Base-by-base conservation (phyloP, 2,113 vertebrate species). In the Typhlomys cinereus region DNA sequence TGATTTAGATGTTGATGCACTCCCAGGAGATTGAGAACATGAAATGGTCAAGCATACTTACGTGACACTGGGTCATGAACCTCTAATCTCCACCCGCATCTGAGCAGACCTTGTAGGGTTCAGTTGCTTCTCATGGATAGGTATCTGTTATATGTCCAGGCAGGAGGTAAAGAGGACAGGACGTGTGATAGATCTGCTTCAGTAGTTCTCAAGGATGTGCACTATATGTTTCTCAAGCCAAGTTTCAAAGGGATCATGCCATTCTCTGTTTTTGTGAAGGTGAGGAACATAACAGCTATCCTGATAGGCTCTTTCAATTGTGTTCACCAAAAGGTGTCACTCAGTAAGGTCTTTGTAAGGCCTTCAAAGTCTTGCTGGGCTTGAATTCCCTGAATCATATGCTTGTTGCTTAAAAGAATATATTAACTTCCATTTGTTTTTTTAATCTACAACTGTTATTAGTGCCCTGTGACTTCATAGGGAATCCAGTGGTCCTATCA, bases 81-180 rank as follows among this genome's bases (percentile, higher is more conserved):
- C 8, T 1, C 14, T 17, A 48, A 7, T 11, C 23, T 29, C 4
- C 5, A 29, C 18, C 14, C 20, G 4, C 2, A 7, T 54, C 34
- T 39, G 15, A 76, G 25, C 14, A 93, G 25, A 61, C 27, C n/a
- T 27, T 5, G 6, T 18, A 23, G 27, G 8, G 0, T 14, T 44
- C 6, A 39, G 4, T 46, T 34, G 36, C 50, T 39, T 50, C 31
- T 76, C 31, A 34, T 13, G 21, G 14, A 0, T 3, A 29, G 21
- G 5, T 18, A 80, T 10, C 18, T 2, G 9, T 12, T 76, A 2
- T 11, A 6, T 1, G 10, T 6, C 36, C 7, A 6, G 59, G 1
- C 23, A 82, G 61, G n/a, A n/a, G n/a, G n/a, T n/a, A n/a, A n/a
- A n/a, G n/a, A n/a, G n/a, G n/a, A n/a, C n/a, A n/a, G n/a, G n/a